A percentile compares a stretch with the other conserved stretches of the same genome.
Evolutionary conservation across 2,888 invertebrate species (phyloP).

Genomic region (Orthosia gracilis): DNA sequence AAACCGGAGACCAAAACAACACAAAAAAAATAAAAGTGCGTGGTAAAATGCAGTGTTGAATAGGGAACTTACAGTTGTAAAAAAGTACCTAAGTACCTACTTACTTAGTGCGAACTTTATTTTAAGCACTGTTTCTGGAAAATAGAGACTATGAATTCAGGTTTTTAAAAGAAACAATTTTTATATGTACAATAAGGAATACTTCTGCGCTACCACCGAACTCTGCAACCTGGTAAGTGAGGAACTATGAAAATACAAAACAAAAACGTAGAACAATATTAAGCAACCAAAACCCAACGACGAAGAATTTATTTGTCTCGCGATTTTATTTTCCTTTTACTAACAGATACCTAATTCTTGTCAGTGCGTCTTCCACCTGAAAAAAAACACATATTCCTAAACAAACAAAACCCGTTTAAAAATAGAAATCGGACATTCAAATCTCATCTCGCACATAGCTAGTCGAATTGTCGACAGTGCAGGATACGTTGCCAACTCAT

Average conservation of each 20-base stretch:
- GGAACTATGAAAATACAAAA: not conserved
- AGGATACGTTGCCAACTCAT: conserved; percentile 21
- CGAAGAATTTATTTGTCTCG: not conserved
- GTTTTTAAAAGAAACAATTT: conserved; percentile 3
- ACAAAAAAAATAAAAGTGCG: too few species aligned
- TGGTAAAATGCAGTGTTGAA: not conserved
- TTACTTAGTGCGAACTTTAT: too few species aligned
- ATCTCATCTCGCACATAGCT: conserved; percentile 3
- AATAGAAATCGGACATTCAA: not conserved
- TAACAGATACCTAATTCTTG: not conserved
- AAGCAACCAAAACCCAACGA: not conserved
- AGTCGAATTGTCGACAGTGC: conserved; percentile 10
- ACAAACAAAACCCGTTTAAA: not conserved
- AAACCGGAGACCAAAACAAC: too few species aligned
- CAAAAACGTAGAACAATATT: not conserved
- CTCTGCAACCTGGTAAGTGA: conserved; percentile 1
- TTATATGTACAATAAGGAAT: not conserved
- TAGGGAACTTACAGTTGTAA: not conserved
- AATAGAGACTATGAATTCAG: not conserved
- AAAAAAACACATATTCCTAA: not conserved
- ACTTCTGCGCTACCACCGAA: not conserved
- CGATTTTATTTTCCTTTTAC: not conserved
- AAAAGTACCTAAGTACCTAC: not conserved
- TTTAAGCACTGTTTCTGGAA: not conserved
- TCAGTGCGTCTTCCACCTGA: not conserved